Conservation (phyloP, 2,113 vertebrate genomes). For the Morphnarchus princeps region DNA sequence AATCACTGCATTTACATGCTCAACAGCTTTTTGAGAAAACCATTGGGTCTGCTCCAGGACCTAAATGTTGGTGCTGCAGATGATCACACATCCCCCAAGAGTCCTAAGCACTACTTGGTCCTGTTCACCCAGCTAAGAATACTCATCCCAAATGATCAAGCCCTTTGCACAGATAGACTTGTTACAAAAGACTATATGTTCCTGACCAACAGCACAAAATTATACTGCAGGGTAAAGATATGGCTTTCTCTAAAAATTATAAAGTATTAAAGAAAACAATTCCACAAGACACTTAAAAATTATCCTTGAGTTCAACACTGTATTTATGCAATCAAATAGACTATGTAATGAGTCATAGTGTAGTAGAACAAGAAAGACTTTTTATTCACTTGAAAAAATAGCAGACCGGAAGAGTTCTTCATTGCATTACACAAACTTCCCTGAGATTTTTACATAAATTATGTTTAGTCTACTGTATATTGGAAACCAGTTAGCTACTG, state of each 20-base stretch:
- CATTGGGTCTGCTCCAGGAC: neutral
- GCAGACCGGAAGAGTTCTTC: slow-evolving; percentile 64
- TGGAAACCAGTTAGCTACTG: slow-evolving; percentile 40
- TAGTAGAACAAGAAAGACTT: slow-evolving; percentile 21
- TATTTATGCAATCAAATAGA: slow-evolving; percentile 23
- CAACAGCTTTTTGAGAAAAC: slow-evolving; percentile 10
- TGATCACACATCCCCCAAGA: neutral
- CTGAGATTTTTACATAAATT: slow-evolving; percentile 67
- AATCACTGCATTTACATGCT: neutral
- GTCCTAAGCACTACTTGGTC: neutral
- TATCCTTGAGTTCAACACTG: slow-evolving; percentile 8
- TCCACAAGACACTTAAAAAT: slow-evolving; percentile 16
- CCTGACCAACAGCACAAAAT: neutral
- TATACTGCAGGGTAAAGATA: neutral
- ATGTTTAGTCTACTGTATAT: slow-evolving; percentile 16
- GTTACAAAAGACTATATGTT: neutral
- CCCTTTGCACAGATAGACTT: neutral
- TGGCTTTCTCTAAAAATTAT: neutral
- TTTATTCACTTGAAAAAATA: slow-evolving; percentile 61
- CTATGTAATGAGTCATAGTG: slow-evolving; percentile 23
- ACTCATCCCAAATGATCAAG: neutral
- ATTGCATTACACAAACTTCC: slow-evolving; percentile 62
- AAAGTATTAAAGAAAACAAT: neutral
- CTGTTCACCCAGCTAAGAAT: neutral
- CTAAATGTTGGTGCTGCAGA: neutral